Evolutionary conservation across 1,140 invertebrate genomes (phyloP), one percentile per base, ranked within the genome.

Genomic region (Brachionus sp.): DNA sequence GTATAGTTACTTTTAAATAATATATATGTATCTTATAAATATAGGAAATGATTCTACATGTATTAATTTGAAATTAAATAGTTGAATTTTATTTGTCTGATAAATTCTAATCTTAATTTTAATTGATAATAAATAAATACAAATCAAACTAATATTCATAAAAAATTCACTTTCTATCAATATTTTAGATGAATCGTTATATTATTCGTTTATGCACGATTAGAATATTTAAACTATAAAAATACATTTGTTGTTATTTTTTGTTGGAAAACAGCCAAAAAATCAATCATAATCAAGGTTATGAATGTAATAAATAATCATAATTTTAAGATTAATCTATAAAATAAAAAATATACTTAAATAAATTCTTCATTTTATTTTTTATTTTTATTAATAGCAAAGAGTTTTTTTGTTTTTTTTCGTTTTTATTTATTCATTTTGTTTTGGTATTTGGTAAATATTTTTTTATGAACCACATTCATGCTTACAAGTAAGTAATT

Each of bases 341-440:
- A 57, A 57, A 53, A 19, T 16, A 25, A 25, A 57, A 16, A 57
- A 1, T 9, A 19, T 57, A n/a, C 19, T 57, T 7, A 1, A 19
- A 12, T 23, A 57, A 57, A 57, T 57, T 68, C 35, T 68, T 68
- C 64, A 68, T 68, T 68, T 68, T 25, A 68, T 68, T 68, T 68
- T 68, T 35, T 23, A 29, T 68, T 68, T 68, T 68, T 35, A 68
- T 68, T 35, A 68, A 68, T 35, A 33, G 13, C 16, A 68, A 16
- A 35, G 33, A n/a, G 25, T 68, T 68, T 68, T 68, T 68, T 68
- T 57, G 53, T 68, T 33, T 29, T 68, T 68, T 68, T 68, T 33
- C 35, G 13, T 35, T 68, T 68, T 68, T 68, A 57, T 68, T 68
- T 68, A 68, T 68, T 68, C 35, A 35, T 35, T 35, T 68, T 16